These are phyloP conservation scores for Gulo gulo DNA, from an alignment of 2,113 vertebrate genomes.

Conservation along the genomic window DNA sequence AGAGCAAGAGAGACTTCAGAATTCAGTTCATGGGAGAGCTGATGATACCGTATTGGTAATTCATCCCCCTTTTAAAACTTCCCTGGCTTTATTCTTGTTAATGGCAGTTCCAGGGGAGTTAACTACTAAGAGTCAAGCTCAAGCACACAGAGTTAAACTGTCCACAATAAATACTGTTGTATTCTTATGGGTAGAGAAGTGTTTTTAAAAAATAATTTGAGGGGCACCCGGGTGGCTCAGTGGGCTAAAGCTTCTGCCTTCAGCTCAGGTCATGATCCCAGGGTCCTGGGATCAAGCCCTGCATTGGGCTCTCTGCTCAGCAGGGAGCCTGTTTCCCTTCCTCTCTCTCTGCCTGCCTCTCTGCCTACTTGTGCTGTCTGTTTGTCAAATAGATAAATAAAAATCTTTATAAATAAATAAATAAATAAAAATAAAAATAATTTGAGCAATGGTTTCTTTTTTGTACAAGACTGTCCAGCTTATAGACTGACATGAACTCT, in stretches of 20 bases:
- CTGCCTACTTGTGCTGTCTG: no score
- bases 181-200: not conserved
- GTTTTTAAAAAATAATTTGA: not conserved
- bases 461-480: not conserved
- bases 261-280: no score
- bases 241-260: no score
- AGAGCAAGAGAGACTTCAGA: constrained; percentile 1
- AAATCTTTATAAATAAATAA: no score
- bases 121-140: not conserved
- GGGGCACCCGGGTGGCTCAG: no score
- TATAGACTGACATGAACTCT: not conserved
- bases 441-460: not conserved
- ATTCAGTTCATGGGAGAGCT: not conserved
- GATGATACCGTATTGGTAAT: not conserved
- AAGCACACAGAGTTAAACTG: constrained; percentile 12
- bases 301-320: no score
- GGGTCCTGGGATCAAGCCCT: no score
- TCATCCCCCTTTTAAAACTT: constrained; percentile 21
- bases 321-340: no score
- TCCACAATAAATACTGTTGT: not conserved
- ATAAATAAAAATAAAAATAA: not conserved
- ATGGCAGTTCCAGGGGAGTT: not conserved
- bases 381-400: no score
- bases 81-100: constrained; percentile 5
- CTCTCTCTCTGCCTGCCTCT: no score